Base-by-base conservation (phyloP, 1,140 invertebrate genomes). In the Elysia chlorotica region DNA sequence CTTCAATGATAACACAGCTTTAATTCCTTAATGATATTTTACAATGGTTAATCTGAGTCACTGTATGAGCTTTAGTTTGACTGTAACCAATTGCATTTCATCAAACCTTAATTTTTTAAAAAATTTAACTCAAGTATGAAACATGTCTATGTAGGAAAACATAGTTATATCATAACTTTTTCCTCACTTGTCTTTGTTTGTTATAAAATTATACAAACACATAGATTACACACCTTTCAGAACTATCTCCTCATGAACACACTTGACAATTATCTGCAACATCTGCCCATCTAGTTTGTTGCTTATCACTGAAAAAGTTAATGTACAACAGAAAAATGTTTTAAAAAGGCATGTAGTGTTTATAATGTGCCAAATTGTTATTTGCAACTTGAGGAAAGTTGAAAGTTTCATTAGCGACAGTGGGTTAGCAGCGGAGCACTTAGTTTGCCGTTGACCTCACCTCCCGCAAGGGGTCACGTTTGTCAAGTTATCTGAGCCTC, bases 281-380 rank as follows among this genome's bases (percentile, higher is more conserved):
- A 85, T 84, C 31, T 73, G 68, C 10, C 79, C 83, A 73, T 85
- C 83, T 30, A 85, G 73, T 62, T 83, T 84, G 68, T 83, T 85
- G 68, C 82, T 85, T 23, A 85, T 80, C 17, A 85, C 84, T 85
- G 79, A 65, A 81, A 78, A 53, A 72, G 30, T 71, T n/a, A n/a
- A n/a, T n/a, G n/a, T n/a, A n/a, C n/a, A n/a, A n/a, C n/a, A n/a
- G n/a, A n/a, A n/a, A n/a, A n/a, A n/a, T n/a, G n/a, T n/a, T n/a
- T n/a, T n/a, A n/a, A n/a, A n/a, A n/a, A n/a, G n/a, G n/a, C n/a
- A n/a, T n/a, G n/a, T n/a, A n/a, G n/a, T n/a, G n/a, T n/a, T n/a
- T n/a, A n/a, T n/a, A n/a, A n/a, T n/a, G n/a, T n/a, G n/a, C n/a
- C n/a, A n/a, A n/a, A n/a, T n/a, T n/a, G n/a, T n/a, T n/a, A n/a